Evolutionary conservation across 2,797 vertebrate species (phyloP).

Genomic region (Oreochromis mossambicus): DNA sequence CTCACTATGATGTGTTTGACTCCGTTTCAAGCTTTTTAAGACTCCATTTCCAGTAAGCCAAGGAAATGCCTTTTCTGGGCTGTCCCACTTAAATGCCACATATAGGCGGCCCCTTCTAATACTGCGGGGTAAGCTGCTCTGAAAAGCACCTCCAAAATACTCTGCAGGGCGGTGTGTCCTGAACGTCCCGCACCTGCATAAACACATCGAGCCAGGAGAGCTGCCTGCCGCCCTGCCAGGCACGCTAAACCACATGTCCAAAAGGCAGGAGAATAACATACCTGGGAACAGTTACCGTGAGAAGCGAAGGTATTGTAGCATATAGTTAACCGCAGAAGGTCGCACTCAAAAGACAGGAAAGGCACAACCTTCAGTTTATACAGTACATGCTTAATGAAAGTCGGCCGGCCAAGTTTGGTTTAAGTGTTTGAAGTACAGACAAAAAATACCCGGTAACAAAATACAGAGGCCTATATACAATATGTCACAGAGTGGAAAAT

Average conservation of each 20-base stretch:
- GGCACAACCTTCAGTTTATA: background rate
- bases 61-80: conserved; percentile 83
- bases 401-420: background rate
- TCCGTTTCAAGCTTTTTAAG: conserved; percentile 35
- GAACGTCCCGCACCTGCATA: conserved; percentile 79
- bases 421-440: background rate
- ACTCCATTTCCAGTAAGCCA: conserved; percentile 70
- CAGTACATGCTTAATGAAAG: conserved; percentile 10
- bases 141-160: conserved; percentile 60
- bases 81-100: conserved; percentile 72
- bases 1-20: conserved; percentile 26
- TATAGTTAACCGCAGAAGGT: conserved; percentile 21
- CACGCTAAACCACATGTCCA: conserved; percentile 66
- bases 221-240: conserved; percentile 54
- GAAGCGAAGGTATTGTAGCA: conserved; percentile 53
- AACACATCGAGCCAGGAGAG: conserved; percentile 69
- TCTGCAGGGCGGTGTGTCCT: conserved; percentile 59
- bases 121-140: conserved; percentile 56
- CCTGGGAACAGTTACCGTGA: conserved; percentile 65
- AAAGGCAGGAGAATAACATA: conserved; percentile 66
- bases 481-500: background rate
- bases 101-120: conserved; percentile 68
- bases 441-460: conserved; percentile 9
- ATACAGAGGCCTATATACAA: background rate
- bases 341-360: conserved; percentile 7